Evolutionary conservation across 2,888 invertebrate species (phyloP), one percentile per base, ranked within the genome.

Genomic region (Lydus trimaculatus): DNA sequence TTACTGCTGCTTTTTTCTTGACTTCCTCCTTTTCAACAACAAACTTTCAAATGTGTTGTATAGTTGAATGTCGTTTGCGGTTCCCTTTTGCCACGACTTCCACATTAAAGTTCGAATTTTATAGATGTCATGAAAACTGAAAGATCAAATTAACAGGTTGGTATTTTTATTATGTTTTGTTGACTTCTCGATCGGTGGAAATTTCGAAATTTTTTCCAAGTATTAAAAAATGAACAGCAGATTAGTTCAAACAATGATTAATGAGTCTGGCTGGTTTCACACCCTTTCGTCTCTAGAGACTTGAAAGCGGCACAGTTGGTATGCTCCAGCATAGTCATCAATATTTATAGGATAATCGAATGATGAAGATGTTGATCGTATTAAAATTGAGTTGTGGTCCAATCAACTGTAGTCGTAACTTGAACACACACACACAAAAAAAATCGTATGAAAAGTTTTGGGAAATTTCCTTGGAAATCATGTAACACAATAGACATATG

Each of bases 161-260:
- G 28, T 28, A 28, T 33, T 33, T 33, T 33, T 33, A 33, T 33
- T 33, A 33, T 7, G 33, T 6, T 1, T n/a, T 7, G 11, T 33
- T 11, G 8, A 33, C 33, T 11, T 33, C 17, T n/a, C 43, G 43
- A 43, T 17, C 8, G 43, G 7, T 6, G n/a, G 7, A 5, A 6
- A 43, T 17, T 17, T 17, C n/a, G 7, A n/a, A n/a, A n/a, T n/a
- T n/a, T 43, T 43, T 43, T 43, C 17, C 17, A 43, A 43, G 5
- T n/a, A 43, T 39, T 5, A 43, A 43, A 17, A 43, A 43, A 43
- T 7, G 17, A 43, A 43, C 17, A n/a, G n/a, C 43, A 43, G n/a
- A 43, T 43, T n/a, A 17, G 43, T 43, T 43, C n/a, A 17, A 43
- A 43, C 43, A 43, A 43, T 43, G 43, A 43, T 43, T 43, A 43